Base-by-base conservation (phyloP, 2,888 invertebrate genomes). In the Polymixis lichenea region DNA sequence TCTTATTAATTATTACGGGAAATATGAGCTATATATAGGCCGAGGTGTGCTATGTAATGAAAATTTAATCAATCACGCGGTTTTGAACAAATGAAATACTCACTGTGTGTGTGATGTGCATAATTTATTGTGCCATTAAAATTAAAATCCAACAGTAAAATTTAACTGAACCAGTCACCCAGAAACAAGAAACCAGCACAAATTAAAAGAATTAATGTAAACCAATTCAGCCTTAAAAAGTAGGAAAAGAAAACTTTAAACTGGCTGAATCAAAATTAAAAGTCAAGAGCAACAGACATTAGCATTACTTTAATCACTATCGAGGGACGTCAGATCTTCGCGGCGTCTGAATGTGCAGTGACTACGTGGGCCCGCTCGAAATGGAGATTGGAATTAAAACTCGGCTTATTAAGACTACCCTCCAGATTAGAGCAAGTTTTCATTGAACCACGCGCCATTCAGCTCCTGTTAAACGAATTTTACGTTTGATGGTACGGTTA, bases 331-430 rank as follows among this genome's bases (percentile, higher is more conserved):
- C 88, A 89, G 90, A 90, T 91, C 89, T 90, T 89, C 85, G 90
- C 84, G 87, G 91, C 90, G 90, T 92, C 92, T 91, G 90, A 94
- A 93, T 92, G 92, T 93, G 93, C 94, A 93, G 89, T 89, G 90
- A 86, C 82, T 87, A 86, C 89, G 89, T 88, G 89, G 88, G 88
- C 91, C 88, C 90, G 84, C 89, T 89, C 80, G 86, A 90, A 91
- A 94, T 94, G 92, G 92, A 93, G 93, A 94, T 93, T 93, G 89
- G 91, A 93, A 94, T 94, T 94, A 94, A 94, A 94, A 94, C 92
- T 93, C 92, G 88, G 88, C 92, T 93, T 93, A 92, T 91, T 92
- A 94, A 93, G 93, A 92, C 90, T 89, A 84, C 89, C 89, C 88
- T 82, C 83, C 87, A 91, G 92, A 93, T 93, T 92, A 92, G 91